Conservation (phyloP, 2,888 invertebrate genomes). For the Molorchus minor region DNA sequence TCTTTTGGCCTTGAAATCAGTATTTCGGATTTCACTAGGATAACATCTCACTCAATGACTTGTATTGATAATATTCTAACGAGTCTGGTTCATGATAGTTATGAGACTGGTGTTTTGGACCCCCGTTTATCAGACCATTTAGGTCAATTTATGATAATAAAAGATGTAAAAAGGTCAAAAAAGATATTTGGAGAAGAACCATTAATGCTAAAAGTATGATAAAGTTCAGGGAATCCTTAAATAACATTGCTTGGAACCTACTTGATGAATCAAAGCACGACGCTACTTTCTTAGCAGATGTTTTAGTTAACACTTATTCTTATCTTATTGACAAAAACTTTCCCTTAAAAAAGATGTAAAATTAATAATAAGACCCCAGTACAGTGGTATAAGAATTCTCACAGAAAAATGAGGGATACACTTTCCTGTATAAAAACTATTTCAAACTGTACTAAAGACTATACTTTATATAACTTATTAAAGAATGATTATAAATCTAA, state of each 20-base stretch:
- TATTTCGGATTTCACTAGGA: neutral
- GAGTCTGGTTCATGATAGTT: neutral
- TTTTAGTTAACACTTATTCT: neutral
- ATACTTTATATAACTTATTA: no score
- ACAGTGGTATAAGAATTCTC: neutral
- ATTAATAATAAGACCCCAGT: neutral
- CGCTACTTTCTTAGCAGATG: neutral
- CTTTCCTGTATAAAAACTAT: neutral
- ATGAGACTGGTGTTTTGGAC: constrained; percentile 1
- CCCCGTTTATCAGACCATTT: constrained; percentile 6
- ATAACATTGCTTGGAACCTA: neutral
- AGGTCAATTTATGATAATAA: neutral
- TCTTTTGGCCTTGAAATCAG: neutral
- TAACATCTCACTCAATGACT: neutral
- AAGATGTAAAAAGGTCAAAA: neutral
- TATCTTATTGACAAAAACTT: neutral
- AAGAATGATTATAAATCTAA: no score
- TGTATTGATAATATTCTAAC: constrained; percentile 13
- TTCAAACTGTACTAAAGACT: no score
- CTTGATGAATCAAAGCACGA: neutral
- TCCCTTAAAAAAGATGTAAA: neutral
- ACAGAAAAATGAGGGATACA: no score
- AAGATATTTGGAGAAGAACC: neutral
- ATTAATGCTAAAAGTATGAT: no score
- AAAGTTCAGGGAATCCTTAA: neutral